Conservation (phyloP, 2,888 invertebrate genomes). For the Leptothorax acervorum region DNA sequence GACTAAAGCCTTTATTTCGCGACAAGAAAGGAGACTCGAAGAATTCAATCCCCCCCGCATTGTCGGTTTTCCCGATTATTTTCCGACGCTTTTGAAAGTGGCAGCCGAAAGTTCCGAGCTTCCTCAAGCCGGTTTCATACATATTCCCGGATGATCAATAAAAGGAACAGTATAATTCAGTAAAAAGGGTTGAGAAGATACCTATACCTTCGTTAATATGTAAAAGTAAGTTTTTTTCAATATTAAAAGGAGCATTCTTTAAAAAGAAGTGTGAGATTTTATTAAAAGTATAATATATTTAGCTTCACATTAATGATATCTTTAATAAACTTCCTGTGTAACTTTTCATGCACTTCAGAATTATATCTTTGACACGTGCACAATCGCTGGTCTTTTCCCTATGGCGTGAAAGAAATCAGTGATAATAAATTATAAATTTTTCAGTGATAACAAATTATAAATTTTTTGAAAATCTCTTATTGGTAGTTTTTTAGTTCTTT, state of each 20-base stretch:
- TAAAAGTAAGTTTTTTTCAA: background rate
- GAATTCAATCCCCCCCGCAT: background rate
- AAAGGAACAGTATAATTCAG: background rate
- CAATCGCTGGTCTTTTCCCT: background rate
- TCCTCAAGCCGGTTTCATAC: background rate
- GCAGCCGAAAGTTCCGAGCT: background rate
- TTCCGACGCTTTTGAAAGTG: constrained; percentile 8
- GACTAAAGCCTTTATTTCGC: constrained; percentile 53
- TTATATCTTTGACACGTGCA: background rate
- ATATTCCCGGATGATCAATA: background rate
- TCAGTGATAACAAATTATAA: background rate
- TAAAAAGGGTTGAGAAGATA: background rate
- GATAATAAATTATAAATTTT: background rate
- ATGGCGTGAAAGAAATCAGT: background rate
- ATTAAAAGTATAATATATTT: background rate
- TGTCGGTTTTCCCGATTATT: background rate
- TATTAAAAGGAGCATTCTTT: background rate
- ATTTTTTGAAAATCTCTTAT: background rate
- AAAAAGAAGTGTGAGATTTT: background rate
- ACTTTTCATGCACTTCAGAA: background rate
- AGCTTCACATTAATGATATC: background rate
- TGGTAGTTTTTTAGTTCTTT: background rate
- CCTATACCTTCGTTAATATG: background rate
- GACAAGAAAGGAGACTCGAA: constrained; percentile 6
- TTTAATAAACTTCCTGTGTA: background rate